Base-by-base conservation (phyloP, 2,888 invertebrate genomes). In the Chrysina gloriosa region DNA sequence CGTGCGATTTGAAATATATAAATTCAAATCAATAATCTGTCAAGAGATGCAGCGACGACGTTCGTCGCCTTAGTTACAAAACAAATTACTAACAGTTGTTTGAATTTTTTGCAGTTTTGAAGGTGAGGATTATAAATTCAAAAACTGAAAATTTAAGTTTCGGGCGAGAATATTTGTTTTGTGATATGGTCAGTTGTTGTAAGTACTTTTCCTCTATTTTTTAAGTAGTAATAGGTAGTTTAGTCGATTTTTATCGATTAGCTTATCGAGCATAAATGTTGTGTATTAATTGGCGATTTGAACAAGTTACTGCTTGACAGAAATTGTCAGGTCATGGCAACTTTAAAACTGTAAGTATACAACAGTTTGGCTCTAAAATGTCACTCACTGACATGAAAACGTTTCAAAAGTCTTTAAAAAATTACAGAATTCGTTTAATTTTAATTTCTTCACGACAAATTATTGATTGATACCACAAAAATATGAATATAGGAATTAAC, bases 151-250 rank as follows among this genome's bases (percentile, higher is more conserved):
- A 69, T 74, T 77, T 75, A 69, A 65, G 67, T 69, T 70, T 74
- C 72, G 63, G 71, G 71, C 70, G 68, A 72, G 70, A 65, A 69
- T 70, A 68, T 70, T 72, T 65, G 54, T 75, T n/a, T 70, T 66
- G 70, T 70, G 73, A 74, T 61, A 78, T 79, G 78, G 78, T 79
- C 72, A 74, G 74, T 71, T 77, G 72, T 72, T 77, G 79, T 79
- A 73, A 79, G 79, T 79, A 75, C 65, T 19, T 50, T 67, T 65
- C 63, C 31, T 34, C 6, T 47, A 19, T 5, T 11, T 34, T 34
- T 47, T 19, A 29, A 21, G 7, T 66, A 56, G 42, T 21, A 31
- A 2, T 42, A 58, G n/a, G 2, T 56, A 31, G 16, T 31, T n/a
- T 31, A 16, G 14, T 14, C 19, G 4, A 9, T 19, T 52, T n/a